Evolutionary conservation across 2,113 vertebrate species (phyloP).

Genomic region (Micronisus gabar): DNA sequence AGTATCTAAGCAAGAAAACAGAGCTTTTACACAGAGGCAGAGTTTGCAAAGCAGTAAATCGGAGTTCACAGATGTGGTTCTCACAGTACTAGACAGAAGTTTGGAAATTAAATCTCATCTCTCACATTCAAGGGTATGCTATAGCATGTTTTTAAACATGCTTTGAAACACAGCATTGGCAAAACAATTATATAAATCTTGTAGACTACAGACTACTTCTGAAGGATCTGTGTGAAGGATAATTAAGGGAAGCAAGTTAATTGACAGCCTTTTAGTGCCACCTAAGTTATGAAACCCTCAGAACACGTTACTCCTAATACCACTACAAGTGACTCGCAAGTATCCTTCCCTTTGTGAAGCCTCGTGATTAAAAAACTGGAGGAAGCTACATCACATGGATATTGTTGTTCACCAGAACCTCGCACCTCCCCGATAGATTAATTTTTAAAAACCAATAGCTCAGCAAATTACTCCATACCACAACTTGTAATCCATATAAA

Average conservation of each 20-base stretch:
- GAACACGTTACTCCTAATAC: background rate
- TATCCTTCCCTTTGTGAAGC: background rate
- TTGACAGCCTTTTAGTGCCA: background rate
- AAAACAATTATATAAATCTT: background rate
- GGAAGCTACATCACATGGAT: background rate
- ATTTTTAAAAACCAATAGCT: background rate
- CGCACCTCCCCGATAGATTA: background rate
- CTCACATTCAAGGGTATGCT: background rate
- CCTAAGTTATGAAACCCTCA: background rate
- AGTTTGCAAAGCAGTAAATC: background rate
- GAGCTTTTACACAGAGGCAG: background rate
- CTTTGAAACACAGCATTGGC: background rate
- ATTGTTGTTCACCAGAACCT: background rate
- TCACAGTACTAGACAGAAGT: background rate
- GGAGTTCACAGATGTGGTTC: background rate
- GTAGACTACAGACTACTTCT: accelerated
- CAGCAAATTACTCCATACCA: background rate
- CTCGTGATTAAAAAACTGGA: background rate
- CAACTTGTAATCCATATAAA: background rate
- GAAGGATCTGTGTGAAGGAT: background rate
- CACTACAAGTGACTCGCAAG: background rate
- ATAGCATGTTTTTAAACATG: accelerated
- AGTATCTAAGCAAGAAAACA: background rate
- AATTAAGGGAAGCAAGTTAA: background rate
- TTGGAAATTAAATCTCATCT: background rate